phyloP scores from a whole-genome alignment of 2,113 vertebrate species.

The Callospermophilus lateralis region DNA sequence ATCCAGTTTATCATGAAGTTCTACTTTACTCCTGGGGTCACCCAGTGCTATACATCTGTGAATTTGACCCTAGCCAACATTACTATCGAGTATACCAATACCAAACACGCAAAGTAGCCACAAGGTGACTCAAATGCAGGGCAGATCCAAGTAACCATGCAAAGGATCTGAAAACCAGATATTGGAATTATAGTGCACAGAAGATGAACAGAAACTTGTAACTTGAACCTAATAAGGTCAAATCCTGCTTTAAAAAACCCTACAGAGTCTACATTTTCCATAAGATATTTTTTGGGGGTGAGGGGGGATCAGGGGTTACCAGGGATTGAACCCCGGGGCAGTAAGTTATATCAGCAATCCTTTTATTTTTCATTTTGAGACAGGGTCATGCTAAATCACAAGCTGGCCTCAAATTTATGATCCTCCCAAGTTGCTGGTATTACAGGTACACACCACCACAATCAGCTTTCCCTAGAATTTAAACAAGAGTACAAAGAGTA shows the following conservation, averaged over 20 bases:
- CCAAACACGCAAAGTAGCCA: background rate
- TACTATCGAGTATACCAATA: background rate
- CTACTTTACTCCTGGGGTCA: background rate
- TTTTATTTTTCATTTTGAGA: background rate
- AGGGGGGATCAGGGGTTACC: too few species aligned
- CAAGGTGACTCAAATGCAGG: background rate
- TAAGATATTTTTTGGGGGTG: background rate
- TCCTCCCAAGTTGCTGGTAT: too few species aligned
- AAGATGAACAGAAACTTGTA: background rate
- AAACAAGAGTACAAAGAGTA: background rate
- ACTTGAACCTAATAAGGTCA: background rate
- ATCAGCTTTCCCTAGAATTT: background rate
- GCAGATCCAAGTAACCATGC: background rate
- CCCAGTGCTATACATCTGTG: background rate
- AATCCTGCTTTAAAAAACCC: background rate
- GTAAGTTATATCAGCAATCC: background rate
- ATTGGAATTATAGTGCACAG: background rate
- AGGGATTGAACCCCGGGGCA: too few species aligned
- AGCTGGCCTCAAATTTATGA: too few species aligned
- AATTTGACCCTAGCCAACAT: background rate
- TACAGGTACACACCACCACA: too few species aligned
- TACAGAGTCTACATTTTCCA: background rate
- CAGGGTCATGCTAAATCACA: background rate
- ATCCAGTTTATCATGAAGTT: too few species aligned
- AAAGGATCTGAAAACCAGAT: slow-evolving; percentile 1